phyloP scores from a whole-genome alignment of 2,113 vertebrate species.

The Charadrius vociferus region DNA sequence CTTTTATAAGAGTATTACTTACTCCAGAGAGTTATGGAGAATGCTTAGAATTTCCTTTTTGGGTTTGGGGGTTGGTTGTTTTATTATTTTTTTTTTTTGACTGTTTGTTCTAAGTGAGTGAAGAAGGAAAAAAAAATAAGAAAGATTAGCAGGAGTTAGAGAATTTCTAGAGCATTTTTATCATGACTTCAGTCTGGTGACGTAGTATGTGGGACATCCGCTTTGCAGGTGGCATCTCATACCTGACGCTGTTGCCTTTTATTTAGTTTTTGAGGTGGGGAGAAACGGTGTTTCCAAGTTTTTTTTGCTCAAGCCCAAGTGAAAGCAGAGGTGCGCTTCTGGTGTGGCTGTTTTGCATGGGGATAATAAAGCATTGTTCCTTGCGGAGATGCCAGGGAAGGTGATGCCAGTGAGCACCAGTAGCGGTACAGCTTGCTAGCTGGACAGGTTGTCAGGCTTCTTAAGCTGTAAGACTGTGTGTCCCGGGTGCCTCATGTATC shows the following conservation, averaged over 20 bases:
- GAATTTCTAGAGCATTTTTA: neutral
- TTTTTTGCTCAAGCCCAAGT: neutral
- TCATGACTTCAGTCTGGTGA: neutral
- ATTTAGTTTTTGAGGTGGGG: neutral
- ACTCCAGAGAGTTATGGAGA: neutral
- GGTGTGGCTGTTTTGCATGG: neutral
- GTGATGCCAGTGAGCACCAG: neutral
- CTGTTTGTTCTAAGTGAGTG: neutral
- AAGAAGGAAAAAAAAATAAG: no score
- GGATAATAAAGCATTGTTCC: neutral
- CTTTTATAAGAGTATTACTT: neutral
- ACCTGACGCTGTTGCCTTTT: neutral
- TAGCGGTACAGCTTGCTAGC: rapidly evolving
- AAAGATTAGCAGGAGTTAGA: neutral
- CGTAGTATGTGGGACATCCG: rapidly evolving
- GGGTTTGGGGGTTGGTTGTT: neutral
- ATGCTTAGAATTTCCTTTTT: neutral
- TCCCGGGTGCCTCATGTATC: rapidly evolving
- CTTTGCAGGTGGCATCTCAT: neutral
- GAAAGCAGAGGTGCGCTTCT: neutral
- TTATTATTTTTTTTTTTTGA: neutral
- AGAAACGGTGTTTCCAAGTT: neutral
- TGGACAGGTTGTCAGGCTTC: neutral
- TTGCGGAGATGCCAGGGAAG: neutral
- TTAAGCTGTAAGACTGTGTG: neutral